Percentiles rank a stretch among this genome's conserved stretches.
phyloP scores from a whole-genome alignment of 2,888 invertebrate species.

The Lepeophtheirus nordmannii region DNA sequence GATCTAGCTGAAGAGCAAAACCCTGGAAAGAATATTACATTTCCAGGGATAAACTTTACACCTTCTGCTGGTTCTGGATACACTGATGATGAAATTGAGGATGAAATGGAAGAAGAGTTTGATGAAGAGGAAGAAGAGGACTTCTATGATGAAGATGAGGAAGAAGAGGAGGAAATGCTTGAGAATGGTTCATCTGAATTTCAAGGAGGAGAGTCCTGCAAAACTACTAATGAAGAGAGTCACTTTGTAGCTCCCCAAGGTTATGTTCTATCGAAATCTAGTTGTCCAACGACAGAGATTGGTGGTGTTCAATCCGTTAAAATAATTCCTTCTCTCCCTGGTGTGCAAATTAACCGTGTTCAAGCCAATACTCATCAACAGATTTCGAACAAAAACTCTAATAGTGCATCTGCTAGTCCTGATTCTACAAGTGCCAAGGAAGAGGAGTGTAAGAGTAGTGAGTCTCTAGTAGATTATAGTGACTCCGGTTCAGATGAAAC shows the following conservation, averaged over 20 bases:
- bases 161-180: background rate
- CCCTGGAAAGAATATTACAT: slow-evolving; percentile 25
- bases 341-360: too few relatives aligned
- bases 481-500: slow-evolving; percentile 3
- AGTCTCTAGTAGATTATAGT: background rate
- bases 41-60: slow-evolving; percentile 2
- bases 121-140: background rate
- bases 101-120: background rate
- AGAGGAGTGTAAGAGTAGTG: background rate
- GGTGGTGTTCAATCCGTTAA: background rate
- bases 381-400: too few relatives aligned
- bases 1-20: slow-evolving; percentile 55
- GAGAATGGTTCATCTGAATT: background rate
- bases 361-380: too few relatives aligned
- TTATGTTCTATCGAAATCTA: too few relatives aligned
- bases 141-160: background rate
- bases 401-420: background rate
- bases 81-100: slow-evolving; percentile 15
- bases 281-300: background rate
- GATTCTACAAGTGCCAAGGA: background rate
- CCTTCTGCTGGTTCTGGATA: slow-evolving; percentile 17
- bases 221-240: too few relatives aligned
- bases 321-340: background rate
- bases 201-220: background rate
- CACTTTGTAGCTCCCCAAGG: too few relatives aligned